A percentile compares a stretch with the other conserved stretches of the same genome.
Evolutionary conservation across 2,888 invertebrate species (phyloP).

Genomic region (Drosophila phalerata): DNA sequence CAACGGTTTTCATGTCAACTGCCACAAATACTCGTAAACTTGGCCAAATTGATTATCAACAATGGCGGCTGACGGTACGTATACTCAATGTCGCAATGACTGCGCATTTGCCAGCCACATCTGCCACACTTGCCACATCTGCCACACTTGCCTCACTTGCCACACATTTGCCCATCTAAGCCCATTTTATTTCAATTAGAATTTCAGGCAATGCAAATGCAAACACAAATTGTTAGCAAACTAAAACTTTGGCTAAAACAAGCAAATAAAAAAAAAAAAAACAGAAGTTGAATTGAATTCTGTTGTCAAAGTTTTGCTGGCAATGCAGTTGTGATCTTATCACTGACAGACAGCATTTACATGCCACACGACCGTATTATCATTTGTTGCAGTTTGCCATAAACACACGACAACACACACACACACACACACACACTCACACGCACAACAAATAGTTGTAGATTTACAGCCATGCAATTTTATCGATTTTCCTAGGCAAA

Average conservation of each 20-base stretch:
- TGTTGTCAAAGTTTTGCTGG: conserved; percentile 60
- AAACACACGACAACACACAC: conserved; percentile 36
- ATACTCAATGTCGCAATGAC: conserved; percentile 52
- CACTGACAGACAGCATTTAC: conserved; percentile 39
- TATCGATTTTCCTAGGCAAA: conserved; percentile 80
- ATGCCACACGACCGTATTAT: conserved; percentile 54
- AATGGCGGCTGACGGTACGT: conserved; percentile 34
- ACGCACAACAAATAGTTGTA: conserved; percentile 11
- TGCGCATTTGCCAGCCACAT: conserved; percentile 60
- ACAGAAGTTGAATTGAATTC: conserved; percentile 56
- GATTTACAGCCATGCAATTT: conserved; percentile 59
- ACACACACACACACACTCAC: not conserved
- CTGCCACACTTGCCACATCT: conserved; percentile 16
- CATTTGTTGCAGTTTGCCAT: conserved; percentile 75
- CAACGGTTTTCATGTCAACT: conserved; percentile 69
- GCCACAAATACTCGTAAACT: conserved; percentile 41
- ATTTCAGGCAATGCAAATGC: conserved; percentile 32
- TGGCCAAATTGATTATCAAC: conserved; percentile 78
- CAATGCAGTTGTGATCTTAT: conserved; percentile 79
- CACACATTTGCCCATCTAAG: conserved; percentile 43
- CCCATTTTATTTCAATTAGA: conserved; percentile 68
- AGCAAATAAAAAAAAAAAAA: not conserved
- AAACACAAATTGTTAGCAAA: conserved; percentile 52
- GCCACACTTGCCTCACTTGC: not conserved
- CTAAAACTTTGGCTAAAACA: conserved; percentile 34